Conservation (phyloP, 2,797 vertebrate genomes). For the Dendrocincla fuliginosa region DNA sequence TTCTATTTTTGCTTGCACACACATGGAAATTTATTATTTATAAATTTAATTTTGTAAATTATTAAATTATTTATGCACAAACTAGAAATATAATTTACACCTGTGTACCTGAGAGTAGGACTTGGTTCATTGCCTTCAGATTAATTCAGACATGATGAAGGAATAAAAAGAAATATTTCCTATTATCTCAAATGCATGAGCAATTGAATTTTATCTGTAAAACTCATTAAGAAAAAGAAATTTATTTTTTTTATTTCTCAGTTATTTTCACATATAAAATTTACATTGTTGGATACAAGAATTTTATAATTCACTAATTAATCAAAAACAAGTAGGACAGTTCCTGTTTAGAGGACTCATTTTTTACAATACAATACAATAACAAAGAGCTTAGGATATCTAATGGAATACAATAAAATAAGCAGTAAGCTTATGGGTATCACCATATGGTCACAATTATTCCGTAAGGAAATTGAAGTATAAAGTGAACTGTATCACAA, state of each 20-base stretch:
- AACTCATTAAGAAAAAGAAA: neutral
- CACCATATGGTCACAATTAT: neutral
- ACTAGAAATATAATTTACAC: neutral
- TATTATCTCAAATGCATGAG: neutral
- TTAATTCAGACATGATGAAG: neutral
- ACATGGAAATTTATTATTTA: neutral
- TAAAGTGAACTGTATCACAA: neutral
- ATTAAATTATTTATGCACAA: neutral
- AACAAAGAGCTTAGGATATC: neutral
- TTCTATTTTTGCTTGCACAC: neutral
- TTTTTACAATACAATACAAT: neutral
- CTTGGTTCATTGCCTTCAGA: neutral
- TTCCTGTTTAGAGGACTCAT: neutral
- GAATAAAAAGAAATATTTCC: neutral
- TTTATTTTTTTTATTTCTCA: neutral
- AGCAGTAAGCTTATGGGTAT: neutral
- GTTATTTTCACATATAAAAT: neutral
- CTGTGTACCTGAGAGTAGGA: neutral
- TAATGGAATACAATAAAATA: neutral
- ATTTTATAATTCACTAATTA: neutral
- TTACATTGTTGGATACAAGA: neutral
- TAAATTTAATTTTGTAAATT: neutral
- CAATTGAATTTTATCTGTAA: neutral
- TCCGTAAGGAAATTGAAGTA: neutral
- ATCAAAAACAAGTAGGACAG: neutral